These are phyloP conservation scores for Beaufortia kweichowensis DNA, from an alignment of 2,113 vertebrate species.

Conservation along the genomic window DNA sequence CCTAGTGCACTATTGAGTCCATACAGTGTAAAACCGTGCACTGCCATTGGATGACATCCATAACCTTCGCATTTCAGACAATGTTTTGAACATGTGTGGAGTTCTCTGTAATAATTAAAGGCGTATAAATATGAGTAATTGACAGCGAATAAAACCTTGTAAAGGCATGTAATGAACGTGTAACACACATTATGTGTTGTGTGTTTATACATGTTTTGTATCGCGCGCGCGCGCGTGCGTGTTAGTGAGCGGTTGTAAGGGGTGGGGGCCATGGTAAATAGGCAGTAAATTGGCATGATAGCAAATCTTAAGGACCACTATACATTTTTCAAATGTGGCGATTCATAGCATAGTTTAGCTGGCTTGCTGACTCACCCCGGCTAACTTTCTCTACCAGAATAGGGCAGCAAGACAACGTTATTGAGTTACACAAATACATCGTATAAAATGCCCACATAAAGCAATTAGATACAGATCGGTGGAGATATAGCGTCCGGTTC, in stretches of 20 bases:
- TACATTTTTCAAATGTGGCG: neutral
- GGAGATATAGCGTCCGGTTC: slow-evolving; percentile 5
- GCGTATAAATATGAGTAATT: neutral
- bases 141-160: neutral
- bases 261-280: slow-evolving; percentile 49
- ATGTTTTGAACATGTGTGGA: neutral
- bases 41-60: neutral
- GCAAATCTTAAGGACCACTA: neutral
- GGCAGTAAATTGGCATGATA: slow-evolving; percentile 10
- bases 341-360: neutral
- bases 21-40: neutral
- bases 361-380: slow-evolving; percentile 2
- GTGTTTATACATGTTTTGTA: neutral
- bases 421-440: slow-evolving; percentile 2
- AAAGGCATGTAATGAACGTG: neutral
- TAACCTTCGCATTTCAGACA: neutral
- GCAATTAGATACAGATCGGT: slow-evolving; percentile 13
- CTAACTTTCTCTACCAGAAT: slow-evolving; percentile 14
- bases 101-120: neutral
- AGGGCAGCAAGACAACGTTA: neutral
- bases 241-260: slow-evolving; percentile 35
- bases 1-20: neutral
- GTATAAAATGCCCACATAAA: neutral
- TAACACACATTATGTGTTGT: slow-evolving; percentile 5
- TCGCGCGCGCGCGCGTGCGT: slow-evolving; percentile 29